These are phyloP conservation scores for Gastrophryne carolinensis DNA, from an alignment of 2,797 vertebrate species.

Conservation along the genomic window DNA sequence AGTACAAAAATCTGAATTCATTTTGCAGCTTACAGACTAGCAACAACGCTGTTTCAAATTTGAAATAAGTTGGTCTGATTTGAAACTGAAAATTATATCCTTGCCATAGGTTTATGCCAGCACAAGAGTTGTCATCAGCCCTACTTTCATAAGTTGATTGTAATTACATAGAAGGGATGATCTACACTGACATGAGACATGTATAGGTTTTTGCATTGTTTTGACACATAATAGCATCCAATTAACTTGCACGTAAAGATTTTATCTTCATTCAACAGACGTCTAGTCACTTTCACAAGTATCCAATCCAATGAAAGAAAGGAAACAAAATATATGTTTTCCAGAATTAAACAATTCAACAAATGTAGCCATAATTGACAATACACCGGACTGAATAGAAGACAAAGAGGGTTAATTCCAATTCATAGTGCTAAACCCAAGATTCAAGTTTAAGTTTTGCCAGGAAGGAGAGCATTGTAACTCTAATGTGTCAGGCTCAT, in stretches of 20 bases:
- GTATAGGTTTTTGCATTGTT: slow-evolving; percentile 27
- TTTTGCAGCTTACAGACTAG: neutral
- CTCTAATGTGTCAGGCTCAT: too few relatives aligned
- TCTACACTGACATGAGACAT: slow-evolving; percentile 19
- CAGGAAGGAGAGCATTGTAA: too few relatives aligned
- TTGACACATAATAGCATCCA: slow-evolving; percentile 26
- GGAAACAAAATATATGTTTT: slow-evolving; percentile 1
- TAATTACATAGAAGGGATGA: slow-evolving; percentile 41
- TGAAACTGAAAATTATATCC: neutral
- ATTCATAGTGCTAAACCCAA: neutral
- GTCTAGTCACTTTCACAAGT: slow-evolving; percentile 4
- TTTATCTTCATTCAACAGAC: slow-evolving; percentile 6
- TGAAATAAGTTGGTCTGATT: neutral
- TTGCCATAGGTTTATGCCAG: slow-evolving; percentile 13
- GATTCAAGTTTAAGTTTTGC: too few relatives aligned
- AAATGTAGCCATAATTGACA: slow-evolving; percentile 7
- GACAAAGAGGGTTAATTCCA: neutral
- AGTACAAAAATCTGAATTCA: neutral
- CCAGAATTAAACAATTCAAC: neutral
- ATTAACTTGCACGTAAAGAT: slow-evolving; percentile 6
- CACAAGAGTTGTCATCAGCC: slow-evolving; percentile 26
- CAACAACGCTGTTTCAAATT: neutral
- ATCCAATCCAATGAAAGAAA: neutral
- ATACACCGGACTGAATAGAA: neutral
- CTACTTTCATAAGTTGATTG: slow-evolving; percentile 33